A percentile compares a stretch with the other conserved stretches of the same genome.
Evolutionary conservation across 2,113 vertebrate species (phyloP).

Genomic region (Ammodytes marinus): DNA sequence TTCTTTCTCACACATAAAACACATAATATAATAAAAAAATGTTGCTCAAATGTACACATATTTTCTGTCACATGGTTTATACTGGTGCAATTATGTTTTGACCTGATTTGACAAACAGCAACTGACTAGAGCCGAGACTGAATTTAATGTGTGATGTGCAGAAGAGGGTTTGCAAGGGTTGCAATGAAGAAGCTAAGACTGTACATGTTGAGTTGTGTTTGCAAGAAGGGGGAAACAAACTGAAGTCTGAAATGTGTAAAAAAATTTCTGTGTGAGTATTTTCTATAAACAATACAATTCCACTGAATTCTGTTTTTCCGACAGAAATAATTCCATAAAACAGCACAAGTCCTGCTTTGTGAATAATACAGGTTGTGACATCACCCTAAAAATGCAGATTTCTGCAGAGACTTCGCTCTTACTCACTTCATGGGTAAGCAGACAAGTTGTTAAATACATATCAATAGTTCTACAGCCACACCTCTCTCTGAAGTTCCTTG

Average conservation of each 20-base stretch:
- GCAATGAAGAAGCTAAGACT: background rate
- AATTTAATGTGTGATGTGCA: background rate
- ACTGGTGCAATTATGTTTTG: background rate
- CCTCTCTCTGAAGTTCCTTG: conserved; percentile 49
- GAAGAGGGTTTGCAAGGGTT: background rate
- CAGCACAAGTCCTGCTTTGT: background rate
- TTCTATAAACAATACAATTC: background rate
- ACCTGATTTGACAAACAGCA: background rate
- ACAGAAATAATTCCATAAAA: conserved; percentile 1
- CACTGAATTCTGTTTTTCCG: background rate
- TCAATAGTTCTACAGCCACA: conserved; percentile 17
- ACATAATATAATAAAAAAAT: conserved; percentile 18
- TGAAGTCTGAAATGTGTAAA: background rate
- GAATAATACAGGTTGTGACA: conserved; percentile 6
- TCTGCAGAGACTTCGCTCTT: background rate
- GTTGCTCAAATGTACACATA: conserved; percentile 14
- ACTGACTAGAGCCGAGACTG: background rate
- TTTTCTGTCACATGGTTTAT: background rate
- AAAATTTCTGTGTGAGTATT: conserved; percentile 3
- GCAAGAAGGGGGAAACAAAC: background rate
- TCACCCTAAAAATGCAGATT: conserved; percentile 26
- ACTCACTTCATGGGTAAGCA: conserved; percentile 28
- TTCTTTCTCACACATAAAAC: conserved; percentile 8
- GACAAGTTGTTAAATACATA: conserved; percentile 32
- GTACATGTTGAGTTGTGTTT: background rate